Evolutionary conservation across 2,888 invertebrate species (phyloP), one percentile per base, ranked within the genome.

Genomic region (Buathra laborator): DNA sequence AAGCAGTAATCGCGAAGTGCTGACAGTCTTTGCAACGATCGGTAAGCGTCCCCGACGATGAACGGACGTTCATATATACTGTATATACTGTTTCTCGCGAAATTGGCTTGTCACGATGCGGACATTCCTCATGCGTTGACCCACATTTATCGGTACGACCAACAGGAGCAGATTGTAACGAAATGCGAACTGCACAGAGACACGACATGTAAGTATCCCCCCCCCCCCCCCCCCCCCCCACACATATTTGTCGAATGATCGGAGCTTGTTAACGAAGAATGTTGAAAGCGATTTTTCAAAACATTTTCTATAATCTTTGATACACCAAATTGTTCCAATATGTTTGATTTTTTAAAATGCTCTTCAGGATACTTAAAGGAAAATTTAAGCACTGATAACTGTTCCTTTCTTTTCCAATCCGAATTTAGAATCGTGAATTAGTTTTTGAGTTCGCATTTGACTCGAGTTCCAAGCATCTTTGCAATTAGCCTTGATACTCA

Each of bases 51-150:
- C 43, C 59, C 59, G 53, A 4, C 67, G 68, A 46, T 56, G 68
- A 53, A 29, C 64, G 62, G 51, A 6, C 59, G 24, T 62, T 29
- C 68, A 59, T 70, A 51, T 59, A 5, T 19, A 19, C 19, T 19
- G 1, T 19, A 24, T 66, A 66, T 51, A 66, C 75, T 72, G 24
- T 80, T 67, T 48, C 43, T 75, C 68, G 85, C 86, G 87, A 89
- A 90, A 90, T 91, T 89, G 90, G 90, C 90, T 90, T 89, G 91
- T 91, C 91, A 90, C 80, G 85, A 81, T 84, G 87, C 87, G 87
- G 87, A 89, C 91, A 93, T 93, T 93, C 92, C 91, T 92, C 92
- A 91, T 92, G 91, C 89, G 91, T 92, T 93, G 92, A 92, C 91
- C 91, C 90, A 93, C 85, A 83, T 85, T 83, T 83, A 56, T 68